Evolutionary conservation across 2,797 vertebrate genomes (phyloP).

Genomic region (Crenichthys baileyi): DNA sequence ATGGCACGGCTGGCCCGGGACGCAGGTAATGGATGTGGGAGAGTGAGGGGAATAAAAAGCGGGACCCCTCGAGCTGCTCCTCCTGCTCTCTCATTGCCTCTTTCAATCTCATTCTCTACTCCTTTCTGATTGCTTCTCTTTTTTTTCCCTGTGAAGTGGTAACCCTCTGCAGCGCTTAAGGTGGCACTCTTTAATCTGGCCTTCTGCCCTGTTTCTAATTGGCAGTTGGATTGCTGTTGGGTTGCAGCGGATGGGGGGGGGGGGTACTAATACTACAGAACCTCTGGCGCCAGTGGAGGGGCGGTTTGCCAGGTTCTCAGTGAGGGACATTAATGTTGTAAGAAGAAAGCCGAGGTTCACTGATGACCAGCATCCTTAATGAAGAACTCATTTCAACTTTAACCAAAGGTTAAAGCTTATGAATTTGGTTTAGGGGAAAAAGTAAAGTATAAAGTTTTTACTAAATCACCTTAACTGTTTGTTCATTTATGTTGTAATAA

Average conservation of each 20-base stretch:
- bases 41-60: conserved; percentile 67
- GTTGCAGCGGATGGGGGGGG: conserved; percentile 36
- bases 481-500: not conserved
- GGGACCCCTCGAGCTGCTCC: conserved; percentile 63
- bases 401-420: conserved; percentile 8
- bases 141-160: conserved; percentile 58
- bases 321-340: conserved; percentile 31
- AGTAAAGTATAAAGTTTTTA: not conserved
- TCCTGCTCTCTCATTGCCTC: conserved; percentile 47
- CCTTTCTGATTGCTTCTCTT: conserved; percentile 52
- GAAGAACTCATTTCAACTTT: conserved; percentile 42
- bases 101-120: conserved; percentile 54
- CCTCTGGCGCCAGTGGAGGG: conserved; percentile 44
- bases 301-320: conserved; percentile 51
- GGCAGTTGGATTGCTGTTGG: conserved; percentile 61
- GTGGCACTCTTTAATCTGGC: conserved; percentile 73
- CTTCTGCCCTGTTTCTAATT: conserved; percentile 71
- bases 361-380: conserved; percentile 34
- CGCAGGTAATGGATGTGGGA: conserved; percentile 75
- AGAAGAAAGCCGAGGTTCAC: conserved; percentile 9
- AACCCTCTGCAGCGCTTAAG: conserved; percentile 57
- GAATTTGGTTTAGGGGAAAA: conserved; percentile 5
- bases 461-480: not conserved
- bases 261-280: conserved; percentile 47
- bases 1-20: conserved; percentile 49